These are phyloP conservation scores for Eptesicus fuscus DNA, from an alignment of 2,113 vertebrate genomes.

Conservation along the genomic window DNA sequence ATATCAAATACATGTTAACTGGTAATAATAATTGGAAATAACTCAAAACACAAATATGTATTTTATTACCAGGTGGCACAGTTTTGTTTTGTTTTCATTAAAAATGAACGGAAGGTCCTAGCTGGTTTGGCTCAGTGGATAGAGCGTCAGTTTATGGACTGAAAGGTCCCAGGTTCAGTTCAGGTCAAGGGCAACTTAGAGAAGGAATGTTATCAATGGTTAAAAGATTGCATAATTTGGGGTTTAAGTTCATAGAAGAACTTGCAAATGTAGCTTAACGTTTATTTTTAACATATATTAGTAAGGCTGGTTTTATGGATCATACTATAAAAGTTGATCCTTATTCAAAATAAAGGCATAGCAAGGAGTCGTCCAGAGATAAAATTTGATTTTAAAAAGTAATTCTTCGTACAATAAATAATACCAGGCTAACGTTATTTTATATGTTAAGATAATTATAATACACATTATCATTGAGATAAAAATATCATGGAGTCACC, in stretches of 20 bases:
- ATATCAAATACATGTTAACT: neutral
- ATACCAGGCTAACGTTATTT: neutral
- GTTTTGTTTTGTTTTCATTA: neutral
- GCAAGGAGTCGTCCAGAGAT: neutral
- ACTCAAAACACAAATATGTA: neutral
- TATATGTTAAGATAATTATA: neutral
- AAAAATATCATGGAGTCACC: neutral
- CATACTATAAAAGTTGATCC: neutral
- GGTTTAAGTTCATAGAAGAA: neutral
- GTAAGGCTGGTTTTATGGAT: neutral
- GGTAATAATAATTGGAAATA: neutral
- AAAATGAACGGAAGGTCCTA: neutral
- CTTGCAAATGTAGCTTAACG: neutral
- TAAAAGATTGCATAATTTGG: neutral
- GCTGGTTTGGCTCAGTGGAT: no score
- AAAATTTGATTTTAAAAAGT: neutral
- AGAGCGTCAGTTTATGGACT: no score
- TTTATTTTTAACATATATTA: neutral
- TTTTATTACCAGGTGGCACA: neutral
- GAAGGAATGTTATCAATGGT: neutral
- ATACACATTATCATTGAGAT: neutral
- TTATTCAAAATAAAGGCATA: constrained; percentile 19
- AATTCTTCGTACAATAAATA: neutral
- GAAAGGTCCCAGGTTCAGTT: no score
- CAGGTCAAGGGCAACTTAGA: neutral